A percentile compares a stretch with the other conserved stretches of the same genome.
Evolutionary conservation across 2,888 invertebrate genomes (phyloP).

Genomic region (Tetranychus piercei): DNA sequence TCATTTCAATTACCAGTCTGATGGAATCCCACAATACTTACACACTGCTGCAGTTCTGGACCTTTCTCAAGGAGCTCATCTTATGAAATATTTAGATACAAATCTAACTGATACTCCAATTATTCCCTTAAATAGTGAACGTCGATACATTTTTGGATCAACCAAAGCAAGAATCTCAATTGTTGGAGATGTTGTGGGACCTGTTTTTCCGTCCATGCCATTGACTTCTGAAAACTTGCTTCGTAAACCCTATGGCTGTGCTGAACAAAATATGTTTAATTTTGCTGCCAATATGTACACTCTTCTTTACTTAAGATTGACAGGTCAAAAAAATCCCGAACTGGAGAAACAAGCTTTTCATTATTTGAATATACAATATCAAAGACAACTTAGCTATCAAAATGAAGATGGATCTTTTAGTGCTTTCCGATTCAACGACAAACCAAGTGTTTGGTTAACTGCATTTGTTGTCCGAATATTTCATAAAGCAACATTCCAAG

Average conservation of each 20-base stretch:
- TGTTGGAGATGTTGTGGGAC: slow-evolving; percentile 66
- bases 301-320: slow-evolving; percentile 68
- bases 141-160: slow-evolving; percentile 83
- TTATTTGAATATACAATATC: slow-evolving; percentile 69
- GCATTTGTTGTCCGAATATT: slow-evolving; percentile 72
- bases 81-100: slow-evolving; percentile 85
- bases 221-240: slow-evolving; percentile 33
- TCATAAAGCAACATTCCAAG: slow-evolving; percentile 80
- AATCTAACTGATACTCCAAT: slow-evolving; percentile 81
- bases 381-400: slow-evolving; percentile 75
- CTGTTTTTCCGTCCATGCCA: slow-evolving; percentile 54
- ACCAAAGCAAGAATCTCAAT: slow-evolving; percentile 44
- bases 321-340: slow-evolving; percentile 65
- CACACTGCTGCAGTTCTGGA: slow-evolving; percentile 82
- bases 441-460: slow-evolving; percentile 68
- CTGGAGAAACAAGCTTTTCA: slow-evolving; percentile 62
- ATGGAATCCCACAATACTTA: slow-evolving; percentile 73
- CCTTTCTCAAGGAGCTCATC: slow-evolving; percentile 71
- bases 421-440: slow-evolving; percentile 45
- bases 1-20: slow-evolving; percentile 35
- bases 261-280: slow-evolving; percentile 87
- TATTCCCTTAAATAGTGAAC: slow-evolving; percentile 70
- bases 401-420: slow-evolving; percentile 74
- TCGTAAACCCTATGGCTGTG: slow-evolving; percentile 37
- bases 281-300: slow-evolving; percentile 86